A percentile compares a stretch with the other conserved stretches of the same genome.
Evolutionary conservation across 2,797 vertebrate genomes (phyloP).

Genomic region (Rhabdophis nuchalis): DNA sequence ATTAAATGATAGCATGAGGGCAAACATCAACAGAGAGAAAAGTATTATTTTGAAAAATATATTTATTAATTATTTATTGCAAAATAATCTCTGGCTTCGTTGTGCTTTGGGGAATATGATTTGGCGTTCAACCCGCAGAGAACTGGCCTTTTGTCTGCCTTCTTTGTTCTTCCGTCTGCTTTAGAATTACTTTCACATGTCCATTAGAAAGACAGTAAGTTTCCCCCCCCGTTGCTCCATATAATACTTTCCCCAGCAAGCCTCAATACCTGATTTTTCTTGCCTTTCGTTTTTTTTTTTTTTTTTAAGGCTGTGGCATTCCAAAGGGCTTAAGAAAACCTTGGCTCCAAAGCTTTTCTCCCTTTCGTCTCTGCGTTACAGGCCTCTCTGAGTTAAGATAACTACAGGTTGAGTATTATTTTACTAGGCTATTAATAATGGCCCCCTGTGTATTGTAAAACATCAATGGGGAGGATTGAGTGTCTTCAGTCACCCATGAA

Average conservation of each 20-base stretch:
- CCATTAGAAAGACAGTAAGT: slow-evolving; percentile 57
- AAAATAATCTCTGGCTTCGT: slow-evolving; percentile 61
- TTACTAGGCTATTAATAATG: slow-evolving; percentile 66
- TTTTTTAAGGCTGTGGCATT: slow-evolving; percentile 58
- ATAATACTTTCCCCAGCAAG: slow-evolving; percentile 56
- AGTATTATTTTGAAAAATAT: slow-evolving; percentile 1
- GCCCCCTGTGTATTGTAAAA: slow-evolving; percentile 50
- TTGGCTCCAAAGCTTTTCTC: slow-evolving; percentile 54
- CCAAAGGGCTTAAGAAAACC: slow-evolving; percentile 61
- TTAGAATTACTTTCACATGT: slow-evolving; percentile 67
- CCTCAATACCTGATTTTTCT: slow-evolving; percentile 58
- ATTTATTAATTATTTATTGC: slow-evolving; percentile 12
- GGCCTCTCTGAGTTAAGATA: slow-evolving; percentile 61
- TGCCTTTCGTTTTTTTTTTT: slow-evolving; percentile 27
- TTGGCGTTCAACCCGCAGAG: slow-evolving; percentile 62
- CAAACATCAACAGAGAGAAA: not conserved
- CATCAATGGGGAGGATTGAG: slow-evolving; percentile 45
- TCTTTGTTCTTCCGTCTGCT: slow-evolving; percentile 39
- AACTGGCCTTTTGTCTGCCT: slow-evolving; percentile 56
- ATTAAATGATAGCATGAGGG: not conserved
- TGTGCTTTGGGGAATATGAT: slow-evolving; percentile 66
- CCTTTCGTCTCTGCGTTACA: slow-evolving; percentile 56
- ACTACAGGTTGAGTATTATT: slow-evolving; percentile 63
- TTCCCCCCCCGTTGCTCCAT: slow-evolving; percentile 59
- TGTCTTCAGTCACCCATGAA: slow-evolving; percentile 55